Percentiles rank a stretch among this genome's conserved stretches.
Conservation (phyloP, 1,140 invertebrate species). For the Steinernema feltiae region DNA sequence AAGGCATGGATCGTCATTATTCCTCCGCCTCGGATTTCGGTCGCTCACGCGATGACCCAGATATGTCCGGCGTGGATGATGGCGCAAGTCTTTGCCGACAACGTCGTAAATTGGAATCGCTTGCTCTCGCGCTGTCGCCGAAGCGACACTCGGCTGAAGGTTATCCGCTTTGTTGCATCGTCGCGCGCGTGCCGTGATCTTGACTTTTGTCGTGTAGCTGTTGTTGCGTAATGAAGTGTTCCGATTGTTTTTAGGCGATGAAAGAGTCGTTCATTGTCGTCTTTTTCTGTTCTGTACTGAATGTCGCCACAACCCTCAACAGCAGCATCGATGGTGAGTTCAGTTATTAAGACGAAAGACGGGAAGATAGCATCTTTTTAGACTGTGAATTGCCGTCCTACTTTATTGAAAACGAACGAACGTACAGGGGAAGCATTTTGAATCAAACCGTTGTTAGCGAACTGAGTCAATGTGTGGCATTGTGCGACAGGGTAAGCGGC, state of each 20-base stretch:
- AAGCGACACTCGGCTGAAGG: conserved; percentile 7
- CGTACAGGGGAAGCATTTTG: neutral
- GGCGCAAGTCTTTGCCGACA: conserved; percentile 8
- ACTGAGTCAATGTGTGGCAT: neutral
- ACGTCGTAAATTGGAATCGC: conserved; percentile 8
- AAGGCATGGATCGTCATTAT: conserved; percentile 14
- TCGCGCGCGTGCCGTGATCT: neutral
- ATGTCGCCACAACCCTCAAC: neutral
- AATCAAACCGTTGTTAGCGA: neutral
- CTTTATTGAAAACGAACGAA: neutral
- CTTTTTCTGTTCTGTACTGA: neutral
- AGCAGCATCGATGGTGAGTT: neutral
- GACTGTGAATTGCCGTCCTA: neutral
- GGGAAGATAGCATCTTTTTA: neutral
- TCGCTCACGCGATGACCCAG: conserved; percentile 14
- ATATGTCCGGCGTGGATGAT: neutral
- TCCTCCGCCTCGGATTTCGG: conserved; percentile 5
- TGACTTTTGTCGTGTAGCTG: neutral
- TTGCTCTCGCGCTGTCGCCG: neutral
- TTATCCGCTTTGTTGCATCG: conserved; percentile 2
- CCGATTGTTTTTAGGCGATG: neutral
- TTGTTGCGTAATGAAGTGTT: neutral
- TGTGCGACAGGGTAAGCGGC: neutral
- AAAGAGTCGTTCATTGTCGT: neutral
- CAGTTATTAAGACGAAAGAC: neutral